A percentile compares a stretch with the other conserved stretches of the same genome.
These are phyloP conservation scores for Sarcophaga variegata DNA, from an alignment of 2,888 invertebrate genomes.

Conservation along the genomic window DNA sequence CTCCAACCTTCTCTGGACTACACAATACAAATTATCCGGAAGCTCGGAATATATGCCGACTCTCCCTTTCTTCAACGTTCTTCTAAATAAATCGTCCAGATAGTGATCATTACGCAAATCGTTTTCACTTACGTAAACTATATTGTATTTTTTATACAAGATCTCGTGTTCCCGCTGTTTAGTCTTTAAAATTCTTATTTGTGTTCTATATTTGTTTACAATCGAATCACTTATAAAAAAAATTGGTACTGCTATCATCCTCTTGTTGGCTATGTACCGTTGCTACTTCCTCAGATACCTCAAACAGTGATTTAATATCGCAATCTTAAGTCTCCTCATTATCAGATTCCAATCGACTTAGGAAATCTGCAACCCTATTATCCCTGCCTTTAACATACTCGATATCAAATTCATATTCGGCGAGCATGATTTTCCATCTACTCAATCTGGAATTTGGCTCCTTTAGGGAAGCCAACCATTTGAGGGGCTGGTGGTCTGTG, in stretches of 20 bases:
- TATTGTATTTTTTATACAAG: too few species aligned
- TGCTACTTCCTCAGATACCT: background rate
- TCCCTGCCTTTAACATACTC: background rate
- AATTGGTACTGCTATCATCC: background rate
- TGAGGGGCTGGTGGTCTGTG: constrained; percentile 49
- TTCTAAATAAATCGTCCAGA: too few species aligned
- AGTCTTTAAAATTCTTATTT: background rate
- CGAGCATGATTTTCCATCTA: constrained; percentile 47
- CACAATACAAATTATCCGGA: constrained; percentile 24
- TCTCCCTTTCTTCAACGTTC: constrained; percentile 42
- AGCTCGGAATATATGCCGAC: constrained; percentile 51
- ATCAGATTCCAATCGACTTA: too few species aligned
- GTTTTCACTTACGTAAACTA: background rate
- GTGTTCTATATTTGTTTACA: background rate
- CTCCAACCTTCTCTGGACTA: constrained; percentile 36
- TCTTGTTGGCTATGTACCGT: background rate
- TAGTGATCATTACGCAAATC: too few species aligned
- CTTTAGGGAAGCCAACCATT: constrained; percentile 51
- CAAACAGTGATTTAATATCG: too few species aligned
- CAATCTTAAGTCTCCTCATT: too few species aligned
- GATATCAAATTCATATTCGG: constrained; percentile 51
- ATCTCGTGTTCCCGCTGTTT: too few species aligned
- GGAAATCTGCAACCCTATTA: too few species aligned
- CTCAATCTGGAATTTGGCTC: constrained; percentile 52
- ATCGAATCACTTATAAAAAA: background rate